These are phyloP conservation scores for Ochropleura plecta DNA, from an alignment of 2,888 invertebrate species.

Conservation along the genomic window DNA sequence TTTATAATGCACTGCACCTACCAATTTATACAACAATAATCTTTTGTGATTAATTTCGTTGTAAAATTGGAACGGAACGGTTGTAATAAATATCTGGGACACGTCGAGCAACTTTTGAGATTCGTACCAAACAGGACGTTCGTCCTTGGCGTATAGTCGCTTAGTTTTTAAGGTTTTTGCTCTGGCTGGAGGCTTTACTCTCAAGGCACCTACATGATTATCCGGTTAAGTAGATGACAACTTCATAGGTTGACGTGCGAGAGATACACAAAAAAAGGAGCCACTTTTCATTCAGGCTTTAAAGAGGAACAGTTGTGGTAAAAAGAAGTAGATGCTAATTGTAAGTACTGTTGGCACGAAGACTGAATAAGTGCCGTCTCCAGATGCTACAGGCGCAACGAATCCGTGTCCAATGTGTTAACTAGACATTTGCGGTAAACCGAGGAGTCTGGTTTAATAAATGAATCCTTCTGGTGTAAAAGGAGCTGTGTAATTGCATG, in stretches of 20 bases:
- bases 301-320: background rate
- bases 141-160: too few species aligned
- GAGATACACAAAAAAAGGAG: too few species aligned
- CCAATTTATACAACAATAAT: background rate
- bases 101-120: background rate
- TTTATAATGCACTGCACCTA: background rate
- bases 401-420: background rate
- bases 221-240: too few species aligned
- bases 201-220: too few species aligned
- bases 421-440: constrained; percentile 23
- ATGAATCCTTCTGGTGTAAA: constrained; percentile 19
- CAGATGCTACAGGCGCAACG: background rate
- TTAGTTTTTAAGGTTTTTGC: too few species aligned
- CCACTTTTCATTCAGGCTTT: background rate
- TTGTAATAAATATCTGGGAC: background rate
- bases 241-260: too few species aligned
- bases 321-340: background rate
- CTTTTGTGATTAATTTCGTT: background rate
- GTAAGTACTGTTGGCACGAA: background rate
- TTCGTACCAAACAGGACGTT: too few species aligned
- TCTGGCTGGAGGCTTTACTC: too few species aligned
- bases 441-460: constrained; percentile 23
- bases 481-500: constrained; percentile 14
- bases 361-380: background rate
- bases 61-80: background rate